Evolutionary conservation across 2,113 vertebrate genomes (phyloP), one percentile per base, ranked within the genome.

Genomic region (Corvus cornix): DNA sequence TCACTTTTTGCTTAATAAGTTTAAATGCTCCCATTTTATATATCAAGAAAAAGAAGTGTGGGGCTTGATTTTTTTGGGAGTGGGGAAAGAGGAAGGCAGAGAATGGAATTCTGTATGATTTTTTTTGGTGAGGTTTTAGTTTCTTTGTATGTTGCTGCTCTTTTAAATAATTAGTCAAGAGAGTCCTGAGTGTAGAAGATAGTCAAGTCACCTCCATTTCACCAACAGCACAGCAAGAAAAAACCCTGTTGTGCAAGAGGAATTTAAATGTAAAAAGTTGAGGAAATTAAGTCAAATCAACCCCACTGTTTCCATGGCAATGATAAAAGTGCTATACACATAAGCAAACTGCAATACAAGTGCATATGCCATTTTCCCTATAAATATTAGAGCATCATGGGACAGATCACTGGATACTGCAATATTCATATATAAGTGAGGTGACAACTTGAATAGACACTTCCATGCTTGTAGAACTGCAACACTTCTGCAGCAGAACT

Each of bases 251-350:
- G 70, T 4, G 1, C 23, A 52, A 53, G 13, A 72, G 13, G 46
- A 85, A 90, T 75, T 68, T 48, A 31, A 72, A 66, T 5, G 6
- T 48, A 41, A 72, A 55, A 55, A 37, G 10, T 39, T 60, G 60
- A 94, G 51, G 12, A 92, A 85, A 87, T 87, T 60, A 94, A 87
- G 51, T 87, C 59, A 87, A 73, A 52, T 85, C 55, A 89, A 75
- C 64, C 81, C 7, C 37, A n/a, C 43, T 70, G 53, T 96, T 94
- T 76, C 90, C 79, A 93, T 66, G 56, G 82, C 75, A 93, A 68
- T 76, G 31, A 56, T 31, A 33, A 22, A 55, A 33, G 53, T 73
- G 62, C 55, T 77, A 46, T 26, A 94, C 51, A 83, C 46, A 59
- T 41, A 93, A 19, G 63, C 46, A 88, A 95, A 86, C 58, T 59